Conservation (phyloP, 2,113 vertebrate species). For the Podiceps cristatus region DNA sequence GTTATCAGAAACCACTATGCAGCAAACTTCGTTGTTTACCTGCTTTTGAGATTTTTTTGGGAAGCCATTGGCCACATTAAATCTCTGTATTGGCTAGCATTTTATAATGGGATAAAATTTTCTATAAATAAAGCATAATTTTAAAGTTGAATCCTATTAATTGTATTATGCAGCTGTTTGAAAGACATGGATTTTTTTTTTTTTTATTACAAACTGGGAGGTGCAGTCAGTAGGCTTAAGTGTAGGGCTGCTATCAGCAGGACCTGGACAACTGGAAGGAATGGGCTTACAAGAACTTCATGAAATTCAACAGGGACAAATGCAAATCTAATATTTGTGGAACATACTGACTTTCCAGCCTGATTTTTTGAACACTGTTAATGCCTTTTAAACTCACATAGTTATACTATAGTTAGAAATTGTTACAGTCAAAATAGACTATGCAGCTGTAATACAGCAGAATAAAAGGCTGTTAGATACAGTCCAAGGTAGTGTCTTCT, state of each 20-base stretch:
- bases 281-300: not conserved
- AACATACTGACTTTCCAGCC: not conserved
- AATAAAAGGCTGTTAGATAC: not conserved
- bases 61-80: not conserved
- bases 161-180: not conserved
- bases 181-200: not conserved
- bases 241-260: not conserved
- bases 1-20: not conserved
- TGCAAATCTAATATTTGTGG: not conserved
- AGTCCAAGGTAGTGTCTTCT: not conserved
- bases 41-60: not conserved
- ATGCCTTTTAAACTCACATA: not conserved
- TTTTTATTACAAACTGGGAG: not conserved
- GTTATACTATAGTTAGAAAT: not conserved
- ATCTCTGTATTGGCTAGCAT: not conserved
- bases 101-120: not conserved
- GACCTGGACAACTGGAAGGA: not conserved
- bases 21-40: not conserved
- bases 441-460: not conserved
- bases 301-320: not conserved
- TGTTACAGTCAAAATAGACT: not conserved
- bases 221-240: not conserved
- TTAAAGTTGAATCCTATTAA: not conserved
- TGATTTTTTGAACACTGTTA: not conserved
- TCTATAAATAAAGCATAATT: not conserved